Conservation (phyloP, 2,888 invertebrate genomes). For the Papilio protenor region DNA sequence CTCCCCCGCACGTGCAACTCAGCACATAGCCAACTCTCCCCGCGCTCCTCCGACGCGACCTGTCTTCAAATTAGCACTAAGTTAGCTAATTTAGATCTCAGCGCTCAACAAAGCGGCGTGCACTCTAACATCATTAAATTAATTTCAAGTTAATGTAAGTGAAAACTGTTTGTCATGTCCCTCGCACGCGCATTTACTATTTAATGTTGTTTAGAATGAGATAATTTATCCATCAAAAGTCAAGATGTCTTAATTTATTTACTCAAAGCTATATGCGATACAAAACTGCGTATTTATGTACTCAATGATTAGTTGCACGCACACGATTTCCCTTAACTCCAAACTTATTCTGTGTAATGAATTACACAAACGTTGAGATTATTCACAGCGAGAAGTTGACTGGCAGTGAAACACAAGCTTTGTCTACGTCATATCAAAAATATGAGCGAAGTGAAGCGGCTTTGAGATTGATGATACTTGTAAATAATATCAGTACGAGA, state of each 20-base stretch:
- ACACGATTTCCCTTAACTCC: no score
- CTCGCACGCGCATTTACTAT: not conserved
- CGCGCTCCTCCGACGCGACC: slow-evolving; percentile 47
- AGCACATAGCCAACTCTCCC: slow-evolving; percentile 31
- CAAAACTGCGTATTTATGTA: no score
- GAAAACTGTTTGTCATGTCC: slow-evolving; percentile 30
- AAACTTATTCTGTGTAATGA: not conserved
- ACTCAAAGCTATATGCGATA: no score
- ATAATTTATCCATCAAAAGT: not conserved
- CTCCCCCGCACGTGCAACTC: slow-evolving; percentile 46
- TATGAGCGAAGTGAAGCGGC: slow-evolving; percentile 20
- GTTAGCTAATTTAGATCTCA: slow-evolving; percentile 42
- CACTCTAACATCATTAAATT: slow-evolving; percentile 40
- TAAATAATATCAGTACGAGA: slow-evolving; percentile 17
- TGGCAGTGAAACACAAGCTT: slow-evolving; percentile 1
- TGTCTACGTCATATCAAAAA: slow-evolving; percentile 24
- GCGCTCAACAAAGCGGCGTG: slow-evolving; percentile 10
- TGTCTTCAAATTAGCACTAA: slow-evolving; percentile 37
- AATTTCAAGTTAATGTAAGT: slow-evolving; percentile 41
- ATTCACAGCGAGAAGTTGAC: slow-evolving; percentile 4
- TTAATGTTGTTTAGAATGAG: not conserved
- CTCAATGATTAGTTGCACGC: no score
- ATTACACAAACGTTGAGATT: not conserved
- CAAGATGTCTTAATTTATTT: no score
- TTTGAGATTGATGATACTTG: slow-evolving; percentile 12